These are phyloP conservation scores for Lordiphosa clarofinis DNA, from an alignment of 1,140 invertebrate species.

Conservation along the genomic window DNA sequence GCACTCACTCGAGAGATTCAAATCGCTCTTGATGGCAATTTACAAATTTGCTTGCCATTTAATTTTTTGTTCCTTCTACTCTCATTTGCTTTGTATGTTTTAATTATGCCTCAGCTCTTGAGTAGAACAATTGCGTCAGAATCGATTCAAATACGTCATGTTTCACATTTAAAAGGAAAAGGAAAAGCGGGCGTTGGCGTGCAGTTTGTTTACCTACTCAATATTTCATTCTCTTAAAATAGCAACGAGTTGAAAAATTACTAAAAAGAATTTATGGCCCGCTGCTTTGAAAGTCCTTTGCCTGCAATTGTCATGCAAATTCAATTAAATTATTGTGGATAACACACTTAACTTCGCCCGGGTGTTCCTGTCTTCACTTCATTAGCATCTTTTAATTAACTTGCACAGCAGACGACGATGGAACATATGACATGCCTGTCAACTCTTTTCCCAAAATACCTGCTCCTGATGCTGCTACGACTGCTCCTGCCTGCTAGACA, in stretches of 20 bases:
- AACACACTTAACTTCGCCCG: conserved; percentile 11
- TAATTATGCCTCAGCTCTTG: conserved; percentile 48
- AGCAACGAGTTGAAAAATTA: too few species aligned
- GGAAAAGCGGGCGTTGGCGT: background rate
- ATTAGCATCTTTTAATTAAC: conserved; percentile 76
- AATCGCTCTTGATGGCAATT: conserved; percentile 56
- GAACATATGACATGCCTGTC: conserved; percentile 31
- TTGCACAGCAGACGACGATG: conserved; percentile 18
- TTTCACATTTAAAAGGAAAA: conserved; percentile 13
- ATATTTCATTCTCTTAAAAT: too few species aligned
- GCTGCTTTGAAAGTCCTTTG: conserved; percentile 1
- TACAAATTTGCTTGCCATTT: conserved; percentile 46
- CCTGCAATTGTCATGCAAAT: conserved; percentile 67
- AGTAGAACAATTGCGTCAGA: conserved; percentile 51
- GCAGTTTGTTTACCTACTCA: conserved; percentile 47
- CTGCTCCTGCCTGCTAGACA: conserved; percentile 23
- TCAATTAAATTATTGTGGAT: conserved; percentile 65
- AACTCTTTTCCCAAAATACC: conserved; percentile 50
- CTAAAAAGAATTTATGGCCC: background rate
- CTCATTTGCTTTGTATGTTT: conserved; percentile 39
- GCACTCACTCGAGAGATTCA: conserved; percentile 40
- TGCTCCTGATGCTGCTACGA: conserved; percentile 6
- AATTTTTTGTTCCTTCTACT: conserved; percentile 1
- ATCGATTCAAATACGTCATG: conserved; percentile 47
- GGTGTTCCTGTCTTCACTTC: conserved; percentile 17